Base-by-base conservation (phyloP, 1,140 invertebrate species). In the Drosophila bocqueti region DNA sequence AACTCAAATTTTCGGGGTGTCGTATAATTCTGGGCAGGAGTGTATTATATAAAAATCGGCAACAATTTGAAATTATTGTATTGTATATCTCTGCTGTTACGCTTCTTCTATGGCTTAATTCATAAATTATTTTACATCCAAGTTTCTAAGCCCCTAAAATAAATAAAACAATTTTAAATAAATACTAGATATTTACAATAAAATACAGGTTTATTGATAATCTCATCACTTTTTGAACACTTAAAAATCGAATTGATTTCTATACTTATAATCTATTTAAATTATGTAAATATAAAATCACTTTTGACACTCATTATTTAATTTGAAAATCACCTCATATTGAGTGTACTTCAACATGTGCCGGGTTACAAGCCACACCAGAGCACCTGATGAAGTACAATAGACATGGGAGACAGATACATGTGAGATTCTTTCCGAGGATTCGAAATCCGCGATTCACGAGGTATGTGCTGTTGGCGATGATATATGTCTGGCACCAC, bases 311-410 rank as follows among this genome's bases (percentile, higher is more conserved):
- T 15, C 6, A 10, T 18, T 40, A 3, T 38, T 64, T 65, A n/a
- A 42, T 57, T 58, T 57, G 83, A 38, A 71, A 72, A 73, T 86
- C 85, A 66, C 73, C 91, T 64, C 95, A 96, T 95, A 95, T 94
- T 95, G 95, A 95, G 95, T 98, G 97, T 96, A 98, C 97, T 98
- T 97, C 97, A 97, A 97, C 97, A 98, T 97, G 96, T 97, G 97
- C 97, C 97, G 97, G 97, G 97, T 97, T 95, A 79, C 75, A 87
- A 91, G 94, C 93, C 94, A 94, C 95, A 97, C 97, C 97, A 98
- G 97, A 98, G 97, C 97, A 98, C 97, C 97, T 98, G 97, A 98
- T 98, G 97, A 98, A 98, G 97, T 98, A 98, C 97, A 98, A 98
- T 97, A 96, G 96, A 97, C 96, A 97, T 97, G 96, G 95, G 95